Conservation (phyloP, 2,888 invertebrate genomes). For the Diogma glabrata region DNA sequence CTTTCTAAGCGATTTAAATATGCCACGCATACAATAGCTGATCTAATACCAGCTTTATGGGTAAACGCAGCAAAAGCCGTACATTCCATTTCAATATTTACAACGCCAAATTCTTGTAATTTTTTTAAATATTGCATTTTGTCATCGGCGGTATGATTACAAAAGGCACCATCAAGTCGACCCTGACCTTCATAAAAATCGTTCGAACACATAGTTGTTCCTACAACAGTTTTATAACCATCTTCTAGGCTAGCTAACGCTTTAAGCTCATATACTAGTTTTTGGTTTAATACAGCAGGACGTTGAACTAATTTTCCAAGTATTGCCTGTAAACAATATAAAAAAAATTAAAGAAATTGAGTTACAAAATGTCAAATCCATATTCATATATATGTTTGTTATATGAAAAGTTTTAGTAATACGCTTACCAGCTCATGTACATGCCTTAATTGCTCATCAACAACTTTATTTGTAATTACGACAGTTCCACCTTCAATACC, state of each 20-base stretch:
- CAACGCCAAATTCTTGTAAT: conserved; percentile 65
- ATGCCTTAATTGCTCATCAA: conserved; percentile 75
- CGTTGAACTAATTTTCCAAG: conserved; percentile 71
- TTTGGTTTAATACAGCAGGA: conserved; percentile 72
- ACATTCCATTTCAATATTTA: conserved; percentile 97
- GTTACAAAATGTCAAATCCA: not conserved
- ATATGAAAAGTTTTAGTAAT: not conserved
- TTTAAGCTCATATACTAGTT: conserved; percentile 67
- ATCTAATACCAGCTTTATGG: conserved; percentile 82
- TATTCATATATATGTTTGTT: not conserved
- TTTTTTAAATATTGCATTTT: conserved; percentile 77
- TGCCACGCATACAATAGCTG: conserved; percentile 90
- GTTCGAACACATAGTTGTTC: conserved; percentile 92
- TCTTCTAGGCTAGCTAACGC: conserved; percentile 60
- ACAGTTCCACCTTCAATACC: conserved; percentile 90
- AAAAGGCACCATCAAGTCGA: conserved; percentile 91
- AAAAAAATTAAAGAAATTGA: not conserved
- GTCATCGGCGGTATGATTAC: conserved; percentile 82
- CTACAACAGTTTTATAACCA: conserved; percentile 76
- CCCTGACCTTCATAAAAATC: conserved; percentile 99
- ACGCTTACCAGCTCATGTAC: conserved; percentile 68
- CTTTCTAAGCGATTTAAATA: conserved; percentile 84
- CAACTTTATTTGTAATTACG: conserved; percentile 82
- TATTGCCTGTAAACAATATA: conserved; percentile 51
- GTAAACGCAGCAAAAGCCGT: conserved; percentile 88